Percentiles rank a stretch among this genome's conserved stretches.
These are phyloP conservation scores for Acleris holmiana DNA, from an alignment of 2,888 invertebrate species.

Conservation along the genomic window DNA sequence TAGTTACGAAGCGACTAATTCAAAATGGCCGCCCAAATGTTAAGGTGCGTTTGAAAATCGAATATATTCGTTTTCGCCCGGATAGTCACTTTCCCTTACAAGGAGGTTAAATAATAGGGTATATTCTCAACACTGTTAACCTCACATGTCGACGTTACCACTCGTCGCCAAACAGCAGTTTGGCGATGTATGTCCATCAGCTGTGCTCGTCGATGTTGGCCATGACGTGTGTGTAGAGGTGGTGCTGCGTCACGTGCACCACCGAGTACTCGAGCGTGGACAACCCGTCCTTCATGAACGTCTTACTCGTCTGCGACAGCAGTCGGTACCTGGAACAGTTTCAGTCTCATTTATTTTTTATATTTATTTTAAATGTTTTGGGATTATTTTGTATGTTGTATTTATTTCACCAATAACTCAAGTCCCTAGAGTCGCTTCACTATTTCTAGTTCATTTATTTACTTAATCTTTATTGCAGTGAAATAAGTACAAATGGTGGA, in stretches of 20 bases:
- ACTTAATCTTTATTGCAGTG: too few species aligned
- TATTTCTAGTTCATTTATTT: too few species aligned
- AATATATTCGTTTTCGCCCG: neutral
- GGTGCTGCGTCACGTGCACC: slow-evolving; percentile 86
- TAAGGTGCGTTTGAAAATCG: too few species aligned
- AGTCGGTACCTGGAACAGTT: slow-evolving; percentile 89
- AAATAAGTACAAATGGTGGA: too few species aligned
- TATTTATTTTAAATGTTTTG: too few species aligned
- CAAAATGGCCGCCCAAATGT: too few species aligned
- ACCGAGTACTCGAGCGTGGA: slow-evolving; percentile 92
- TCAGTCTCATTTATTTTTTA: too few species aligned
- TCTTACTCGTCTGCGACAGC: slow-evolving; percentile 92
- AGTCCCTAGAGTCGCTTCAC: too few species aligned
- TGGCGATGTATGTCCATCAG: slow-evolving; percentile 87
- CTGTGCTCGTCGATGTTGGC: slow-evolving; percentile 89
- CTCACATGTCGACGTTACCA: slow-evolving; percentile 55
- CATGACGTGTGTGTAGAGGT: slow-evolving; percentile 92
- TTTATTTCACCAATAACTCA: too few species aligned
- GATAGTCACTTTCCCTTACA: neutral
- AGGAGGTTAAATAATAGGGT: slow-evolving; percentile 35
- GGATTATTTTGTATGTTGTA: too few species aligned
- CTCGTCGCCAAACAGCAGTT: slow-evolving; percentile 80
- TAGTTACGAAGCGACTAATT: too few species aligned
- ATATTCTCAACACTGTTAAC: slow-evolving; percentile 29
- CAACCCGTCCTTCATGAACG: slow-evolving; percentile 93